Conservation (phyloP, 1,140 invertebrate species). For the Reticulitermes speratus region DNA sequence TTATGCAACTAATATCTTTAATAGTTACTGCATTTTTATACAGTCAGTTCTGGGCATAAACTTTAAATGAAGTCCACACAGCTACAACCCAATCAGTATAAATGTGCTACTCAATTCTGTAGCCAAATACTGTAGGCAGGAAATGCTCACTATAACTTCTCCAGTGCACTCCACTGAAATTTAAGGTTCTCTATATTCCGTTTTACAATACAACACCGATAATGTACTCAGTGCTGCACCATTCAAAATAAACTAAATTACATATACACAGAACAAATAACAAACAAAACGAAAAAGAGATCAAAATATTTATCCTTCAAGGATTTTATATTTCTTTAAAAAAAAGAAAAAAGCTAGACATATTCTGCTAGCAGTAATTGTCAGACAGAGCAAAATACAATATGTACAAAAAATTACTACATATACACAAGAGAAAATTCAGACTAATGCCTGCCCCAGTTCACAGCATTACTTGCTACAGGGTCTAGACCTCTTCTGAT, state of each 20-base stretch:
- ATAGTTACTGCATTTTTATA: not conserved
- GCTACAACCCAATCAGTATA: not conserved
- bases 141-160: not conserved
- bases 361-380: not conserved
- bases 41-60: not conserved
- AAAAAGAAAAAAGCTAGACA: not conserved
- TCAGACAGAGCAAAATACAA: not conserved
- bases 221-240: not conserved
- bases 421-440: not conserved
- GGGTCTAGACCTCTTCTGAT: not conserved
- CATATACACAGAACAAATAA: not conserved
- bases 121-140: not conserved
- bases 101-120: not conserved
- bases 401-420: constrained; percentile 2
- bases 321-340: not conserved
- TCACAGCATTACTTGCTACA: not conserved
- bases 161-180: not conserved
- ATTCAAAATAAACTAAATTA: not conserved
- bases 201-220: not conserved
- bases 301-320: not conserved
- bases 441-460: not conserved
- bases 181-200: not conserved
- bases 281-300: not conserved
- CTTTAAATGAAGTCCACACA: not conserved
- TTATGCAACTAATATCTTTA: too few relatives aligned